Conservation (phyloP, 2,113 vertebrate species). For the Bostrychus sinensis region DNA sequence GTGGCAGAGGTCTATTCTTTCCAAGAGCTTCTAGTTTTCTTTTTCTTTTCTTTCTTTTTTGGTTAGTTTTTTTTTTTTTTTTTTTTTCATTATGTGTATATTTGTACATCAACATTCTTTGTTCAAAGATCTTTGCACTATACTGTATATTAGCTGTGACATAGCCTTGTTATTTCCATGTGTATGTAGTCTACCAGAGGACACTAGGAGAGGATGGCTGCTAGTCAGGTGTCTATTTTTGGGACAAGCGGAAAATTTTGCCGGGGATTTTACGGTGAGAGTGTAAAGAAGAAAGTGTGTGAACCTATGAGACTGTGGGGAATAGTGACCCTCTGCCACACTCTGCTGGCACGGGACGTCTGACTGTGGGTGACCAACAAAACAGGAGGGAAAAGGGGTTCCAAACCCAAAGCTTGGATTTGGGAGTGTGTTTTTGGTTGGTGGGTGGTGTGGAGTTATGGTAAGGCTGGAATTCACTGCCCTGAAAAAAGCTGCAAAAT, state of each 20-base stretch:
- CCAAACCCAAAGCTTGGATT: constrained; percentile 64
- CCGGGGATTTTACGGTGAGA: constrained; percentile 39
- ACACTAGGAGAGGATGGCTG: constrained; percentile 55
- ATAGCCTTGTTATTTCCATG: constrained; percentile 35
- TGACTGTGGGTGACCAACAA: constrained; percentile 70
- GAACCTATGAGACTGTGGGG: constrained; percentile 60
- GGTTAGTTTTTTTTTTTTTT: no score
- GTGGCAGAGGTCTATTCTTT: no score
- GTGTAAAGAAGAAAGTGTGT: constrained; percentile 54
- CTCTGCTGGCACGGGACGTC: constrained; percentile 61
- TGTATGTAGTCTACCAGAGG: constrained; percentile 56
- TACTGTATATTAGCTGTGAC: constrained; percentile 58
- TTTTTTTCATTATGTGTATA: no score
- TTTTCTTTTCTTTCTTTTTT: no score
- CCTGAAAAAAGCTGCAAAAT: constrained; percentile 32
- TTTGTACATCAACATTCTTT: no score
- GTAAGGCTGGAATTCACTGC: constrained; percentile 30
- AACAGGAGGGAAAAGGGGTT: constrained; percentile 58
- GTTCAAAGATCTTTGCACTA: no score
- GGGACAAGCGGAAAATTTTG: constrained; percentile 70
- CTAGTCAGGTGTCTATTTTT: constrained; percentile 68
- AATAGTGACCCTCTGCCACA: constrained; percentile 68
- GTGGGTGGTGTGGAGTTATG: constrained; percentile 35
- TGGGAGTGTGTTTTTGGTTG: constrained; percentile 44
- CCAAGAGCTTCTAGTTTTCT: no score